Base-by-base conservation (phyloP, 2,888 invertebrate species). In the Coleophora deauratella region DNA sequence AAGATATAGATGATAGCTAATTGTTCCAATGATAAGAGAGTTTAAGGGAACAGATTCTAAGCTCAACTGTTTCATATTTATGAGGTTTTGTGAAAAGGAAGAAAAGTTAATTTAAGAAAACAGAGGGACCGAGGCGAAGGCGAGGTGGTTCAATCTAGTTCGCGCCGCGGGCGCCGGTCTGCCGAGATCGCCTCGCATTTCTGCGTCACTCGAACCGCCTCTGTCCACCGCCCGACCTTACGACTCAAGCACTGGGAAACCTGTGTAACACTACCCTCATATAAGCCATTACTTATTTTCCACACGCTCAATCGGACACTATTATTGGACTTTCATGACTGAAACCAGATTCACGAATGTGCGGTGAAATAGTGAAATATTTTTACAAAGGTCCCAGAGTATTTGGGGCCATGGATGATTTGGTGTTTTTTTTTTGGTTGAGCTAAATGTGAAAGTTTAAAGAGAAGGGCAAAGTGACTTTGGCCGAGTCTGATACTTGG, bases 81-180 rank as follows among this genome's bases (percentile, higher is more conserved):
- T 21, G 21, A 4, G 3, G 9, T 21, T 21, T 35, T 35, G n/a
- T 1, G 35, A 45, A 41, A 42, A 38, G 40, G 8, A 42, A 50
- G 52, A 56, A 62, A 57, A 55, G 50, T 50, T 52, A 50, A 64
- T 67, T 60, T 52, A 43, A 55, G 56, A 43, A 40, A 51, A 55
- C 58, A 59, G 57, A 62, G 53, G 60, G 55, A 35, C 40, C 31
- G 15, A 36, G 42, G 15, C n/a, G 33, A 27, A 9, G 33, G 59
- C 59, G 63, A 64, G 62, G 66, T 70, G 66, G 62, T 55, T 49
- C 54, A 76, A 77, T 78, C 68, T 76, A 70, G 76, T 78, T 77
- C 68, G 68, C 62, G 62, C 60, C 55, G 54, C 54, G 60, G 54
- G 56, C 55, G 53, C 51, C 54, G 57, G 75, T 58, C 54, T 57